These are phyloP conservation scores for Mamestra configurata DNA, from an alignment of 1,140 invertebrate genomes.

Conservation along the genomic window DNA sequence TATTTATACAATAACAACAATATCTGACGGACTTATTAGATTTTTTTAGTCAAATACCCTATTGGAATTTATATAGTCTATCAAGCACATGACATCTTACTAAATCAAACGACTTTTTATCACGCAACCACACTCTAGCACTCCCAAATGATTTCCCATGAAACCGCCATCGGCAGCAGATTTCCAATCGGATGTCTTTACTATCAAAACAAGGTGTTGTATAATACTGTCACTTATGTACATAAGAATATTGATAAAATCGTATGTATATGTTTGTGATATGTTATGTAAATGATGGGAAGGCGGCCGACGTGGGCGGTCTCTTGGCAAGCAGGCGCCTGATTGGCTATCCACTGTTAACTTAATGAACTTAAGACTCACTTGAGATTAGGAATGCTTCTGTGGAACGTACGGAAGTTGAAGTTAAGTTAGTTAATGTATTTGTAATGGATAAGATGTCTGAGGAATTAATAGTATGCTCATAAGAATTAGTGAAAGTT, in stretches of 20 bases:
- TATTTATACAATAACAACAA: too few species aligned
- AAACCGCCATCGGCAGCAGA: background rate
- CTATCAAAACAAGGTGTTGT: background rate
- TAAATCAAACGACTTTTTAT: background rate
- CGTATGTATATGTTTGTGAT: background rate
- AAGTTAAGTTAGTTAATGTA: background rate
- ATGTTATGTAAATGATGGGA: conserved; percentile 30
- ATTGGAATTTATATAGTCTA: too few species aligned
- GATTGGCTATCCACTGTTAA: conserved; percentile 3
- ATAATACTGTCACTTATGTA: background rate
- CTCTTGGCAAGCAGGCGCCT: background rate
- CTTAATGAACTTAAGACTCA: conserved; percentile 9
- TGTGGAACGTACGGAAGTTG: background rate
- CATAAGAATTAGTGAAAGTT: conserved; percentile 1
- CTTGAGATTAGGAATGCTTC: conserved; percentile 5
- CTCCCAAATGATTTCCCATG: background rate
- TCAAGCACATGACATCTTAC: background rate
- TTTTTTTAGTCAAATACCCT: too few species aligned
- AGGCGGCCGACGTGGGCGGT: conserved; percentile 30
- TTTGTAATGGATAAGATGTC: background rate
- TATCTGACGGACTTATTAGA: too few species aligned
- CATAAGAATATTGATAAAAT: background rate
- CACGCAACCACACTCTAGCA: background rate
- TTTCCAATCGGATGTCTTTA: background rate
- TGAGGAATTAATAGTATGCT: background rate